Evolutionary conservation across 2,888 invertebrate species (phyloP).

Genomic region (Standfussiana lucernea): DNA sequence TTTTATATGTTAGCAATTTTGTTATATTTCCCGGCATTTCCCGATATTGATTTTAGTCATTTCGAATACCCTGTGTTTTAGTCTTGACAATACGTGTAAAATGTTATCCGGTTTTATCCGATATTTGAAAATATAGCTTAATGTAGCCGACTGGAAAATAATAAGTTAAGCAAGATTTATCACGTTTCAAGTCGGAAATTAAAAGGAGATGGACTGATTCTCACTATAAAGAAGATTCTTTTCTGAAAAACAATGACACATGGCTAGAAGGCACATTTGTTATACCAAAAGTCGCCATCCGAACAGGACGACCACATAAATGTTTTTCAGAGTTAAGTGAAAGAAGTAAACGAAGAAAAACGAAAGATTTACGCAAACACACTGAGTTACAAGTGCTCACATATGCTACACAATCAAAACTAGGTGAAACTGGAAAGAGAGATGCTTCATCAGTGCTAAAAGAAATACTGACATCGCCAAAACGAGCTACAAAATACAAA

Average conservation of each 20-base stretch:
- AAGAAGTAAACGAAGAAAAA: too few species aligned
- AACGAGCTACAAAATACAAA: background rate
- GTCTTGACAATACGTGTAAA: conserved; percentile 2
- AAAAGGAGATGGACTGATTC: background rate
- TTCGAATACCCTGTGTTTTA: background rate
- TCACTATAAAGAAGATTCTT: background rate
- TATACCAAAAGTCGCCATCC: conserved; percentile 5
- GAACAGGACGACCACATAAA: conserved; percentile 25
- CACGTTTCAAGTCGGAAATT: too few species aligned
- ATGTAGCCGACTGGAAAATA: too few species aligned
- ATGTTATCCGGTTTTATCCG: conserved; percentile 6
- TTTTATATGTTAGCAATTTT: conserved; percentile 1
- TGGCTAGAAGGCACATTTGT: conserved; percentile 19
- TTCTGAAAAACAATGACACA: background rate
- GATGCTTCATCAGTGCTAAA: conserved; percentile 46
- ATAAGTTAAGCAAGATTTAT: too few species aligned
- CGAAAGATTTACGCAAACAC: too few species aligned
- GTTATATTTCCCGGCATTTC: conserved; percentile 13
- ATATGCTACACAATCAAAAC: conserved; percentile 40
- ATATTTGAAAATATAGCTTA: conserved; percentile 10
- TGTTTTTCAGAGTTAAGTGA: too few species aligned
- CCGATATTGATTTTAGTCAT: conserved; percentile 2
- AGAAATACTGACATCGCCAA: conserved; percentile 42
- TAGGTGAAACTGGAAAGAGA: conserved; percentile 32
- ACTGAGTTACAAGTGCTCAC: too few species aligned